Evolutionary conservation across 2,797 vertebrate genomes (phyloP), one percentile per base, ranked within the genome.

Genomic region (Apogon talboti): DNA sequence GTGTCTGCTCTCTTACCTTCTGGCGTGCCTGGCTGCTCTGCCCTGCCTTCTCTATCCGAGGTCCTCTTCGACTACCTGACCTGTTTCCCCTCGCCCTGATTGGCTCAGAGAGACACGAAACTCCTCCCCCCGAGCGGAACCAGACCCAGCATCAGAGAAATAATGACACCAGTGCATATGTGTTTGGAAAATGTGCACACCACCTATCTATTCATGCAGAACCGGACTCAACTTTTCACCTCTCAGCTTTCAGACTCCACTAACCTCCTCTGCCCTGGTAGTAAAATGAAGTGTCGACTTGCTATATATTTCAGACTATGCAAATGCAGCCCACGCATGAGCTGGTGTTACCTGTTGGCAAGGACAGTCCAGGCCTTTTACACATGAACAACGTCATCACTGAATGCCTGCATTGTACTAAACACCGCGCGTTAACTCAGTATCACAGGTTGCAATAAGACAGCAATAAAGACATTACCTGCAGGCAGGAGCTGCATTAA

Each of bases 1-100:
- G 66, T 76, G 73, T 71, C 66, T 57, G 59, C 37, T 68, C 73
- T 85, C 91, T 87, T 91, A 91, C 91, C 90, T 89, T 76, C 85
- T 86, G 79, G n/a, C 33, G 68, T 84, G 78, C 70, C 66, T 76
- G 67, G 80, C 76, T 85, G 63, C 83, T 86, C 66, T 88, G 78
- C 71, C 89, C 83, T 80, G 89, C 83, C 87, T 88, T 79, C 50
- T 67, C 78, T 82, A 84, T 89, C 81, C 81, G 48, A 91, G 90
- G 87, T 93, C 85, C 86, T 92, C 85, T 78, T 75, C 71, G 15
- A 68, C 81, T 89, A 91, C 91, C 91, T 92, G 91, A 91, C 91
- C 91, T 86, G 90, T 56, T 91, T 92, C 87, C 70, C 11, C 76
- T 78, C 14, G 49, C 28, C 67, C 82, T 48, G 82, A 91, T 91